Evolutionary conservation across 2,113 vertebrate species (phyloP), one percentile per base, ranked within the genome.

Genomic region (Poecile atricapillus): DNA sequence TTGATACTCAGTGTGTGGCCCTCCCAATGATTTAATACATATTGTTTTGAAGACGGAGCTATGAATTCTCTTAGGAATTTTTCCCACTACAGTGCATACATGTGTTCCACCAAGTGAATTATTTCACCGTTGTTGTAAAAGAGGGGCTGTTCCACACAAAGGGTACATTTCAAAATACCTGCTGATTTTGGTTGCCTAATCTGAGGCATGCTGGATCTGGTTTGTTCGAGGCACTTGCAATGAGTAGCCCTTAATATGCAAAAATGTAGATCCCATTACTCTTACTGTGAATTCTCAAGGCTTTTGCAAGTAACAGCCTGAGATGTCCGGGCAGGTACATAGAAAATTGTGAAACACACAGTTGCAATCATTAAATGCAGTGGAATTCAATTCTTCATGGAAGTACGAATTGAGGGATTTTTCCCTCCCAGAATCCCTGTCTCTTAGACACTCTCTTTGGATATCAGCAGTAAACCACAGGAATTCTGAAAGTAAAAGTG

Each of bases 1-100:
- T 93, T 63, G 64, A 81, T 87, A 63, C 91, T 91, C 84, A 52
- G 87, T 93, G 87, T 96, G 96, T 91, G 89, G 93, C 73, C 93
- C 52, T 87, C 69, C 60, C 67, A 91, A 49, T 87, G 87, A 95
- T 96, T 94, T 93, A 96, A 71, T 96, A 78, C 56, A 20, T 78
- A 95, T 95, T 95, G 87, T 96, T 95, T 83, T 87, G 52, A 89
- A 91, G 81, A 87, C 7, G 33, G 52, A 89, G 74, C 68, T 67
- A 75, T 69, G 65, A 91, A 94, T 70, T 81, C 89, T 91, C 87
- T 78, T 31, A 84, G 64, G 89, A 95, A 31, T 77, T 90, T 90
- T 85, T 70, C 83, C 92, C 31, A 65, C 50, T 77, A 22, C 43
- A 86, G 37, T 27, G 46, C 43, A 46, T 7, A 9, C 55, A 56